phyloP scores from a whole-genome alignment of 2,797 vertebrate genomes.

The Macropus fuliginosus region DNA sequence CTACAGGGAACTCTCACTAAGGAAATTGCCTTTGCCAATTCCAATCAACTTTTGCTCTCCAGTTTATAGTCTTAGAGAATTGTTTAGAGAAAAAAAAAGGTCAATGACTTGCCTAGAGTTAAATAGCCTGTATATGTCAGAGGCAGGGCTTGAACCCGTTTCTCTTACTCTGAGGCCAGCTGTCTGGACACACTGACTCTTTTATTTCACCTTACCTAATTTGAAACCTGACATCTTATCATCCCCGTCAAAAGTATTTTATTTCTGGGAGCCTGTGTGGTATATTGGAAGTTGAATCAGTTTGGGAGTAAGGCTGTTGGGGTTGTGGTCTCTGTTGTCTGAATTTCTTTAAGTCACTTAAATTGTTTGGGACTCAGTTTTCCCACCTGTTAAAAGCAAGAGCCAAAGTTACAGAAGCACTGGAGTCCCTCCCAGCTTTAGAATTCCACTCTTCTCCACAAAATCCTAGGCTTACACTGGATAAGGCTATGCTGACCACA shows the following conservation, averaged over 20 bases:
- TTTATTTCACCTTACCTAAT: neutral
- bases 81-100: neutral
- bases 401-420: neutral
- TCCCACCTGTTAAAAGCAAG: neutral
- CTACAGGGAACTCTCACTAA: neutral
- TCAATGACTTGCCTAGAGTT: neutral
- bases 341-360: neutral
- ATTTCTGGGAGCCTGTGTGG: neutral
- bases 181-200: neutral
- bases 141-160: neutral
- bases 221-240: neutral
- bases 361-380: neutral
- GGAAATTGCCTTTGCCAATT: neutral
- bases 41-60: neutral
- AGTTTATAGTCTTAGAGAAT: neutral
- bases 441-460: constrained; percentile 2
- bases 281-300: neutral
- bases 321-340: neutral
- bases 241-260: neutral
- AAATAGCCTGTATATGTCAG: neutral
- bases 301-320: constrained; percentile 5
- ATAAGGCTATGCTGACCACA: neutral
- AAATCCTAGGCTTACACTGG: neutral
- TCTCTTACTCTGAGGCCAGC: neutral
- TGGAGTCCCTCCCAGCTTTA: neutral